Evolutionary conservation across 1,140 invertebrate genomes (phyloP).

Genomic region (Zaprionus ghesquierei): DNA sequence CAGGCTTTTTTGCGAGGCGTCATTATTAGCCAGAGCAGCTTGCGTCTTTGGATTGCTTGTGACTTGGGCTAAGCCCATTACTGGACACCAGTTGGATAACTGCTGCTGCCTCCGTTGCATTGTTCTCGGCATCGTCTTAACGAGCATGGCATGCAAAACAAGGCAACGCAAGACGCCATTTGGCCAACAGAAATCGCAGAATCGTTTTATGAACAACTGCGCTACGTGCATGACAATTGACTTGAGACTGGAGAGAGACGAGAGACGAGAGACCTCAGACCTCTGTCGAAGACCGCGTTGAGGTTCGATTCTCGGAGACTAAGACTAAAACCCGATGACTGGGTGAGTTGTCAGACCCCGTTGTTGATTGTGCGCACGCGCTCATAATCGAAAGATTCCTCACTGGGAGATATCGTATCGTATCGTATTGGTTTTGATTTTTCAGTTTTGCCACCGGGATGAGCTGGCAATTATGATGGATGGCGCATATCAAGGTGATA

Average conservation of each 20-base stretch:
- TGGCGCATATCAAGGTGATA: slow-evolving; percentile 70
- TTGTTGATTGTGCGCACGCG: slow-evolving; percentile 75
- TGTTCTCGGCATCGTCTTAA: slow-evolving; percentile 71
- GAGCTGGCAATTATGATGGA: slow-evolving; percentile 68
- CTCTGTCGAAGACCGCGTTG: slow-evolving; percentile 26
- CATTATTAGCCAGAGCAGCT: slow-evolving; percentile 58
- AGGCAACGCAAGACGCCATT: slow-evolving; percentile 72
- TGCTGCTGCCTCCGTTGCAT: slow-evolving; percentile 50
- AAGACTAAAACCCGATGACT: slow-evolving; percentile 1
- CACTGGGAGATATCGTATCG: slow-evolving; percentile 10
- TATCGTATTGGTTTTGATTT: slow-evolving; percentile 8
- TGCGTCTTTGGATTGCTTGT: slow-evolving; percentile 12
- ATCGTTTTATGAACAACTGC: slow-evolving; percentile 70
- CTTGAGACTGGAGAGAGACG: background rate
- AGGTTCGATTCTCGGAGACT: slow-evolving; percentile 25
- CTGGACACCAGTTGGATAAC: slow-evolving; percentile 69
- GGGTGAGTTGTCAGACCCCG: slow-evolving; percentile 10
- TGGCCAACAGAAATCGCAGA: slow-evolving; percentile 65
- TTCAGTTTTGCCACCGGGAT: slow-evolving; percentile 12
- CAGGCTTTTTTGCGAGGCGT: slow-evolving; percentile 35
- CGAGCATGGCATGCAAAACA: slow-evolving; percentile 74
- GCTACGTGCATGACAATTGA: slow-evolving; percentile 69
- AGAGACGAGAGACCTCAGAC: background rate
- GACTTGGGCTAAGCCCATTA: slow-evolving; percentile 71
- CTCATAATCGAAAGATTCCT: slow-evolving; percentile 68